These are phyloP conservation scores for Octomys mimax DNA, from an alignment of 2,797 vertebrate genomes.

Conservation along the genomic window DNA sequence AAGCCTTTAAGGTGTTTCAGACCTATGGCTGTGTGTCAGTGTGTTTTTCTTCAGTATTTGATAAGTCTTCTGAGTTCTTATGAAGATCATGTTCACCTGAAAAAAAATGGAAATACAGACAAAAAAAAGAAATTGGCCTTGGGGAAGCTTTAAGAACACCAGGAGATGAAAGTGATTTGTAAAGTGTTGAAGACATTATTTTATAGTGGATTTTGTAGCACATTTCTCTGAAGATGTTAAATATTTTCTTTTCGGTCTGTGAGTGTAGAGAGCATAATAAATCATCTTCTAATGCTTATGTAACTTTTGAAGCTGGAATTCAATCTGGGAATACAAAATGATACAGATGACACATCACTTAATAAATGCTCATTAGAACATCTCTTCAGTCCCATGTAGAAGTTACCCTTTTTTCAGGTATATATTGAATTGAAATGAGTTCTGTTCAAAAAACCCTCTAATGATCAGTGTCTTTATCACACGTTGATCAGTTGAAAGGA, in stretches of 20 bases:
- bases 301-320: constrained; percentile 14
- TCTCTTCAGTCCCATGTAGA: constrained; percentile 13
- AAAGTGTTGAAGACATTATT: neutral
- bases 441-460: constrained; percentile 42
- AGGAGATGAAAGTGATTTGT: neutral
- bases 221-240: constrained; percentile 14
- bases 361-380: neutral
- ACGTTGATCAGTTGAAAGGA: neutral
- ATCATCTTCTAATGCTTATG: neutral
- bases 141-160: constrained; percentile 22
- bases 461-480: constrained; percentile 11
- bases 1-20: constrained; percentile 76
- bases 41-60: constrained; percentile 85
- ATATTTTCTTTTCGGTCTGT: neutral
- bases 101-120: constrained; percentile 71
- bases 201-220: neutral
- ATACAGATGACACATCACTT: constrained; percentile 29
- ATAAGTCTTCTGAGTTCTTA: constrained; percentile 86
- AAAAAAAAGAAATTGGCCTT: neutral
- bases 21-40: constrained; percentile 84
- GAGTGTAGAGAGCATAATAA: neutral
- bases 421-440: constrained; percentile 49
- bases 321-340: constrained; percentile 52
- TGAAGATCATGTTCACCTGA: constrained; percentile 86
- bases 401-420: neutral